Conservation (phyloP, 2,888 invertebrate genomes). For the Cataglyphis livida region DNA sequence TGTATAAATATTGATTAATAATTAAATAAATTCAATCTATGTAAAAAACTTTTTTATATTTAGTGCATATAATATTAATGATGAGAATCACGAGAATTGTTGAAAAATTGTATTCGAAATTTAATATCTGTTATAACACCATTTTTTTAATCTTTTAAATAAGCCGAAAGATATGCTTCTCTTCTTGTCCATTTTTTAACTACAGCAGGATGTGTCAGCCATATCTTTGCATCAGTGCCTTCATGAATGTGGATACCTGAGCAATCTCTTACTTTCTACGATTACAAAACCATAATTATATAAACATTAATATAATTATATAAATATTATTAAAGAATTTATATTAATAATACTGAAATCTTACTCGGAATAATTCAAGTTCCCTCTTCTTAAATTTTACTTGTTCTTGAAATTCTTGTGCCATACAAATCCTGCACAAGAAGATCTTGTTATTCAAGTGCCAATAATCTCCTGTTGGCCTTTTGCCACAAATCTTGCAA, state of each 20-base stretch:
- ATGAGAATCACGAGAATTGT: neutral
- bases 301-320: no score
- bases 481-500: constrained; percentile 84
- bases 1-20: constrained; percentile 72
- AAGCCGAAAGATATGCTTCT: constrained; percentile 80
- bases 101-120: neutral
- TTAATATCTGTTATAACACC: neutral
- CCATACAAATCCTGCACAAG: constrained; percentile 86
- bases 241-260: constrained; percentile 81
- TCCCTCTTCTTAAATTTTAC: constrained; percentile 74
- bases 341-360: constrained; percentile 8
- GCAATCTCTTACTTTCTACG: constrained; percentile 82
- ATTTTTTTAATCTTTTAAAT: constrained; percentile 74
- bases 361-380: constrained; percentile 61
- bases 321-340: neutral
- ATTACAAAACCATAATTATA: constrained; percentile 32
- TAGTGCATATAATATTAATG: neutral
- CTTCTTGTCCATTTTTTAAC: constrained; percentile 77
- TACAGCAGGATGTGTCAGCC: constrained; percentile 77
- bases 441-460: constrained; percentile 83
- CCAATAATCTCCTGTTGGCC: constrained; percentile 86
- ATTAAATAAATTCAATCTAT: constrained; percentile 58
- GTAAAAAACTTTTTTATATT: constrained; percentile 34
- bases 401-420: constrained; percentile 77
- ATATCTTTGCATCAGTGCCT: constrained; percentile 80